Evolutionary conservation across 2,888 invertebrate genomes (phyloP).

Genomic region (Glyphotaelius pellucidus): DNA sequence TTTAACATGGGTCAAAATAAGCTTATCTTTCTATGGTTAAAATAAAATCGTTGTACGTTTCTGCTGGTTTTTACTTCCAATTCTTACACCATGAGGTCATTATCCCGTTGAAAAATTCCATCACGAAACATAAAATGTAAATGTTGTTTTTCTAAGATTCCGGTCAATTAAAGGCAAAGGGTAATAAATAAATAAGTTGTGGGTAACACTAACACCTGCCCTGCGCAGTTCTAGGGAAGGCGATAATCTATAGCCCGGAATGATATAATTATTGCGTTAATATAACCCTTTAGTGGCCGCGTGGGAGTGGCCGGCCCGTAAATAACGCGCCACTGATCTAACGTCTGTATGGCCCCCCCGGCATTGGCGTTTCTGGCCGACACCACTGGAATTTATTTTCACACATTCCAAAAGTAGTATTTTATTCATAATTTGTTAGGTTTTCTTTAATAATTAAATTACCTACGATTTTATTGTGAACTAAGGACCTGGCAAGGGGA

Average conservation of each 20-base stretch:
- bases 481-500: too few relatives aligned
- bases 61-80: background rate
- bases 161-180: background rate
- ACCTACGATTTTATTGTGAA: too few relatives aligned
- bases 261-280: conserved; percentile 40
- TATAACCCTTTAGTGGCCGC: conserved; percentile 29
- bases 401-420: background rate
- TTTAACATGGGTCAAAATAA: too few relatives aligned
- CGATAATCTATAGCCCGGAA: conserved; percentile 24
- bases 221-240: conserved; percentile 8
- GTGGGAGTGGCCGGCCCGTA: conserved; percentile 30
- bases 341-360: background rate
- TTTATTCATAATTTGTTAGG: background rate
- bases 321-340: conserved; percentile 31
- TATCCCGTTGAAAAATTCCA: background rate
- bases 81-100: background rate
- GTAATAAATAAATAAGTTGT: background rate
- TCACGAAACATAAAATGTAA: background rate
- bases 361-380: background rate
- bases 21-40: too few relatives aligned
- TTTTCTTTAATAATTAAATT: background rate
- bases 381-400: conserved; percentile 20
- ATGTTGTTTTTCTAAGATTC: conserved; percentile 25
- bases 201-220: conserved; percentile 13
- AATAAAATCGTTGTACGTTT: background rate